phyloP scores from a whole-genome alignment of 2,888 invertebrate species.

The Tetranychus truncatus region DNA sequence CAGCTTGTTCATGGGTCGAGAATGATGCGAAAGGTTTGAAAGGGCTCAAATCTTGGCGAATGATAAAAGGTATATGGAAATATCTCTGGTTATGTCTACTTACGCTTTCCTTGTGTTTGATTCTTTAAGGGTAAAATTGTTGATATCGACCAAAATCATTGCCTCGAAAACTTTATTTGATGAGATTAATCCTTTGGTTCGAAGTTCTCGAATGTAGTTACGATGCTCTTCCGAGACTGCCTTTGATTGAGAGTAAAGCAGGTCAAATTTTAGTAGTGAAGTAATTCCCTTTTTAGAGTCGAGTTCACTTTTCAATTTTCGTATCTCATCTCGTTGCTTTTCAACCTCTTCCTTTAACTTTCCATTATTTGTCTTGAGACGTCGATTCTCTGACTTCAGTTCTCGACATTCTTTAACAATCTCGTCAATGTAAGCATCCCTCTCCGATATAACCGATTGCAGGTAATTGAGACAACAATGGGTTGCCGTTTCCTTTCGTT shows the following conservation, averaged over 20 bases:
- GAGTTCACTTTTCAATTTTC: background rate
- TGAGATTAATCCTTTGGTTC: background rate
- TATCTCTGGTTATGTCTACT: background rate
- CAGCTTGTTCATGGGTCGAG: background rate
- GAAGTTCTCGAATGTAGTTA: background rate
- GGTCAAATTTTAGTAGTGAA: slow-evolving; percentile 4
- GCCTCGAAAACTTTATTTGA: slow-evolving; percentile 9
- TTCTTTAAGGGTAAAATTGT: background rate
- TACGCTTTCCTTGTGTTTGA: slow-evolving; percentile 7
- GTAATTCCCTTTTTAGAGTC: slow-evolving; percentile 4
- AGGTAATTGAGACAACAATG: slow-evolving; percentile 8
- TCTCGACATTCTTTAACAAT: slow-evolving; percentile 5
- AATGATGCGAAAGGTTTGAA: background rate
- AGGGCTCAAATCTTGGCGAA: background rate
- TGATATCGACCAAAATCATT: slow-evolving; percentile 7
- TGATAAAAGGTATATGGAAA: background rate
- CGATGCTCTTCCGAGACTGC: slow-evolving; percentile 1
- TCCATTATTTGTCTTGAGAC: background rate
- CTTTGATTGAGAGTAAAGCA: slow-evolving; percentile 2
- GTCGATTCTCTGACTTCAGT: background rate
- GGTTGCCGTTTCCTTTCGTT: background rate
- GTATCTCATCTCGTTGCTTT: background rate
- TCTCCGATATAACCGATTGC: slow-evolving; percentile 1
- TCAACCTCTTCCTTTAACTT: background rate
- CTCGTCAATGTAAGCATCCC: slow-evolving; percentile 3